Percentiles rank a stretch among this genome's conserved stretches.
phyloP scores from a whole-genome alignment of 1,140 invertebrate genomes.

The Eulimnadia texana region DNA sequence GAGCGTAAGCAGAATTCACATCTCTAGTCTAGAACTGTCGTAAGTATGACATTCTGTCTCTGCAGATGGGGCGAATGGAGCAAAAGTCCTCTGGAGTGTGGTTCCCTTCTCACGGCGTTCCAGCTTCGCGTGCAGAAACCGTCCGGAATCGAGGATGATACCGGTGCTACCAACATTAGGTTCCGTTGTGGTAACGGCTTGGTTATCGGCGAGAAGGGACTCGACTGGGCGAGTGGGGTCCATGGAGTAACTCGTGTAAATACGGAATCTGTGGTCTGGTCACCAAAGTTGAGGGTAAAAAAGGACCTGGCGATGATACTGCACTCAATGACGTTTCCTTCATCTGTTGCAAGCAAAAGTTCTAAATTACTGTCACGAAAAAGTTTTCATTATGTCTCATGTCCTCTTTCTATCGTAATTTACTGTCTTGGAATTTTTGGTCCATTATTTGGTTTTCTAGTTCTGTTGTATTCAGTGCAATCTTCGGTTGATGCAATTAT shows the following conservation, averaged over 20 bases:
- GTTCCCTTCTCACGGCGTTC: background rate
- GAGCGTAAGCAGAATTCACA: background rate
- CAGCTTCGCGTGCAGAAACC: background rate
- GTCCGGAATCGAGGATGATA: background rate
- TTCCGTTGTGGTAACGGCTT: background rate
- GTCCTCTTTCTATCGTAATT: too few relatives aligned
- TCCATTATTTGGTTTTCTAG: too few relatives aligned
- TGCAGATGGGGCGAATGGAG: background rate
- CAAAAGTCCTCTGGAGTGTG: background rate
- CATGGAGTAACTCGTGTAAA: constrained; percentile 4
- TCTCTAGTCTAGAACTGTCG: background rate
- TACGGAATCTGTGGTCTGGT: constrained; percentile 1
- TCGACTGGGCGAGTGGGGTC: background rate
- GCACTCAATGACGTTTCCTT: background rate
- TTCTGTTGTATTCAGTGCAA: too few relatives aligned
- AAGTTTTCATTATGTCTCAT: too few relatives aligned
- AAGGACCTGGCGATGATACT: background rate
- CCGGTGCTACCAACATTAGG: background rate
- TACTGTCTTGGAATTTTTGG: too few relatives aligned
- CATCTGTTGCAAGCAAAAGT: background rate
- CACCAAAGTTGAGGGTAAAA: background rate
- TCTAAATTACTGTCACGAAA: too few relatives aligned
- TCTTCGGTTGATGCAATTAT: too few relatives aligned
- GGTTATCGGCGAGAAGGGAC: background rate
- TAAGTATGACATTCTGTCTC: background rate